Conservation (phyloP, 1,140 invertebrate genomes). For the Rhyzopertha dominica region DNA sequence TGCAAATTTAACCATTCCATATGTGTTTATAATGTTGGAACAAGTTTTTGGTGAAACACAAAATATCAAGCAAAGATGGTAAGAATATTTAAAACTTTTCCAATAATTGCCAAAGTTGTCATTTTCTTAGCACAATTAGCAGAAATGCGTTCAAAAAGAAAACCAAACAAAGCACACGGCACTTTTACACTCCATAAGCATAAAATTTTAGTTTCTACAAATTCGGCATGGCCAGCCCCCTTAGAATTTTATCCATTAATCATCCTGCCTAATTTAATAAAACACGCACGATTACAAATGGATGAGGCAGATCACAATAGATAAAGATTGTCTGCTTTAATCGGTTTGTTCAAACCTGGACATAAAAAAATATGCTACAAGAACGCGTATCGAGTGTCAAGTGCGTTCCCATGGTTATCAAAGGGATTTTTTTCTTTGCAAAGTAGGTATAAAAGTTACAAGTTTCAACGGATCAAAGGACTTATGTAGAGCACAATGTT, state of each 20-base stretch:
- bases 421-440: conserved; percentile 28
- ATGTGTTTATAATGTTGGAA: no score
- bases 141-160: no score
- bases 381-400: conserved; percentile 44
- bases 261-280: conserved; percentile 11
- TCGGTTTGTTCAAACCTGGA: conserved; percentile 11
- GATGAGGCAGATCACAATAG: conserved; percentile 12
- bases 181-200: no score
- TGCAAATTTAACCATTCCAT: no score
- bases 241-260: conserved; percentile 11
- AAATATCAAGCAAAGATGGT: no score
- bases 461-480: conserved; percentile 33
- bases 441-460: conserved; percentile 42
- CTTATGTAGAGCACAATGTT: conserved; percentile 11
- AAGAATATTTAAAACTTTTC: no score
- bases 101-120: no score
- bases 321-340: conserved; percentile 8
- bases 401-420: conserved; percentile 39
- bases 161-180: no score
- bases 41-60: no score
- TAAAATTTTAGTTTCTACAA: no score
- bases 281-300: conserved; percentile 1
- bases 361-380: conserved; percentile 17
- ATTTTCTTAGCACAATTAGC: no score
- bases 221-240: conserved; percentile 10